phyloP scores from a whole-genome alignment of 2,113 vertebrate genomes.

The Athene cunicularia region DNA sequence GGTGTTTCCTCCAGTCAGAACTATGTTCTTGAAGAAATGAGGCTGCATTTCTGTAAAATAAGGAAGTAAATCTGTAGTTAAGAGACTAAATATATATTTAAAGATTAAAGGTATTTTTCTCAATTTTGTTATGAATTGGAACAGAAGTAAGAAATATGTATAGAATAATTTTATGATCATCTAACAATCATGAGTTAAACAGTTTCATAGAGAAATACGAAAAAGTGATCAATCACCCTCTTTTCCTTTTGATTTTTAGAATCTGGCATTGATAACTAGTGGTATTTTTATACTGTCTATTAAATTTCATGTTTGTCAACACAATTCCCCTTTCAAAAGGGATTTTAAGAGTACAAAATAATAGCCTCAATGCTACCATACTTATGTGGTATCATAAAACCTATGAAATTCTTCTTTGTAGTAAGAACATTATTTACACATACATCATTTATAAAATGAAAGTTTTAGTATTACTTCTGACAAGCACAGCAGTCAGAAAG shows the following conservation, averaged over 20 bases:
- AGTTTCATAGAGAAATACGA: background rate
- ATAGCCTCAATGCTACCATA: background rate
- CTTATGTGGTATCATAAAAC: background rate
- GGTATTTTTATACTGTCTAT: background rate
- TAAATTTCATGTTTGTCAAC: background rate
- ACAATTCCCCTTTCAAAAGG: background rate
- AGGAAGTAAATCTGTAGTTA: background rate
- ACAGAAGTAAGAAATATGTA: background rate
- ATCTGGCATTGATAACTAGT: background rate
- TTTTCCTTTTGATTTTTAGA: background rate
- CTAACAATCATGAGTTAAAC: background rate
- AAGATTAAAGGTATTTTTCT: background rate
- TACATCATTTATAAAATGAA: background rate
- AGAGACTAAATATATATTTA: background rate
- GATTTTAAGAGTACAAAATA: background rate
- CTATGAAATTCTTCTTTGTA: background rate
- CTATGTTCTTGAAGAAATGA: slow-evolving; percentile 96
- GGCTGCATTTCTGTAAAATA: slow-evolving; percentile 93
- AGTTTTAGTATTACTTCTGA: background rate
- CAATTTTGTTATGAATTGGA: background rate
- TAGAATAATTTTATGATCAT: background rate
- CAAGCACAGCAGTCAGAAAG: background rate
- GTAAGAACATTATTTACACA: background rate
- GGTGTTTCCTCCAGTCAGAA: slow-evolving; percentile 92
- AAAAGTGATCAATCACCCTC: background rate